phyloP scores from a whole-genome alignment of 2,888 invertebrate genomes.

The Plagiodera versicolora region DNA sequence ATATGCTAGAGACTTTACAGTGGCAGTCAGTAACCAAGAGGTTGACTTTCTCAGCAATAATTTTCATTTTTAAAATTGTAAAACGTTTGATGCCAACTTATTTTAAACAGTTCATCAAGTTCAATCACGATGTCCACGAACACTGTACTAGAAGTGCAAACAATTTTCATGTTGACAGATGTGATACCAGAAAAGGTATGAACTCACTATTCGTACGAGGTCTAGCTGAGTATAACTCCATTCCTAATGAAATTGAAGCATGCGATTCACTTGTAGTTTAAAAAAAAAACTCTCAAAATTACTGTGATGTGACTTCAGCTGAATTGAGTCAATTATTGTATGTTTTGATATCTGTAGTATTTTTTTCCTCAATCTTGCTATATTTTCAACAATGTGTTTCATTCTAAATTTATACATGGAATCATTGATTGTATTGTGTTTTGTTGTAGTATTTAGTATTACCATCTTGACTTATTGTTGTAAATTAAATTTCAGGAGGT shows the following conservation, averaged over 20 bases:
- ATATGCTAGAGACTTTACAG: slow-evolving; percentile 6
- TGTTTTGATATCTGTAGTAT: too few species aligned
- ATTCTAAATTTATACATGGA: too few species aligned
- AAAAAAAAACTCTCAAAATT: not conserved
- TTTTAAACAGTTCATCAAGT: not conserved
- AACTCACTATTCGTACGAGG: not conserved
- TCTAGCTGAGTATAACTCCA: not conserved
- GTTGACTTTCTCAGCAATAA: slow-evolving; percentile 6
- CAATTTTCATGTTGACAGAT: slow-evolving; percentile 5
- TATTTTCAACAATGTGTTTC: too few species aligned
- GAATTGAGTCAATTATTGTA: too few species aligned
- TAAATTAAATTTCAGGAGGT: not conserved
- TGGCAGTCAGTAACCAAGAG: not conserved
- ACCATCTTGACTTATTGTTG: too few species aligned
- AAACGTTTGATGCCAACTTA: too few species aligned
- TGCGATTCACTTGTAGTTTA: too few species aligned
- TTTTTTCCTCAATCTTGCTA: too few species aligned
- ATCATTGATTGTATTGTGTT: too few species aligned
- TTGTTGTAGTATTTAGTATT: too few species aligned
- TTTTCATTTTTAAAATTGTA: not conserved
- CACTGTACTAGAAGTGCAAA: slow-evolving; percentile 5
- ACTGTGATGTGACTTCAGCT: too few species aligned
- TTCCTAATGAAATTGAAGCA: not conserved
- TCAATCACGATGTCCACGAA: slow-evolving; percentile 1
- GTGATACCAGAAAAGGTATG: slow-evolving; percentile 1